phyloP scores from a whole-genome alignment of 2,113 vertebrate genomes.

The Sebastes schlegelii region DNA sequence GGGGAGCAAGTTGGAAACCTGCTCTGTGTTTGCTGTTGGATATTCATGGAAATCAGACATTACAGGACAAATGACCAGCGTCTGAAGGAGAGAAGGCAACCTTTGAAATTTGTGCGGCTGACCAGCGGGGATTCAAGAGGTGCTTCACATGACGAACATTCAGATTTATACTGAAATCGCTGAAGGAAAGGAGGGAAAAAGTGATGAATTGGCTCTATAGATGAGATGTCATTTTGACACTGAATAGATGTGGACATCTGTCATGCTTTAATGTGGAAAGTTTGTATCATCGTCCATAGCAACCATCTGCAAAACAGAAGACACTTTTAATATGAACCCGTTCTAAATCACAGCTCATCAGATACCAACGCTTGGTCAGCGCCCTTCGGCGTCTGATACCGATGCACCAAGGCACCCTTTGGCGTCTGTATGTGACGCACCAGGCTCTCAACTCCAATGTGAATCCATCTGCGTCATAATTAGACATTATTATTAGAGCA shows the following conservation, averaged over 20 bases:
- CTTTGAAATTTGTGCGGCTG: conserved; percentile 45
- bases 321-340: background rate
- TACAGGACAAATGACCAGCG: conserved; percentile 42
- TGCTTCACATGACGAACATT: conserved; percentile 44
- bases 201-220: no score
- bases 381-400: no score
- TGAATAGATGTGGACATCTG: no score
- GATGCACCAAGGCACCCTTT: no score
- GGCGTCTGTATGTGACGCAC: no score
- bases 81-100: background rate
- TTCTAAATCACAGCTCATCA: no score
- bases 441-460: no score
- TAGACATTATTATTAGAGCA: no score
- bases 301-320: background rate
- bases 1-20: conserved; percentile 7
- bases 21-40: conserved; percentile 12
- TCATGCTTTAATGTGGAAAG: background rate
- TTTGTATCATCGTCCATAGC: background rate
- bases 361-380: no score
- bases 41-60: conserved; percentile 9
- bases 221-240: background rate
- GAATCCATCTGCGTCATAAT: no score
- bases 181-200: background rate
- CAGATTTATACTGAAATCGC: background rate
- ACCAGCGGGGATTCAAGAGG: conserved; percentile 45